Evolutionary conservation across 2,888 invertebrate species (phyloP), one percentile per base, ranked within the genome.

Genomic region (Hoplodrina blanda): DNA sequence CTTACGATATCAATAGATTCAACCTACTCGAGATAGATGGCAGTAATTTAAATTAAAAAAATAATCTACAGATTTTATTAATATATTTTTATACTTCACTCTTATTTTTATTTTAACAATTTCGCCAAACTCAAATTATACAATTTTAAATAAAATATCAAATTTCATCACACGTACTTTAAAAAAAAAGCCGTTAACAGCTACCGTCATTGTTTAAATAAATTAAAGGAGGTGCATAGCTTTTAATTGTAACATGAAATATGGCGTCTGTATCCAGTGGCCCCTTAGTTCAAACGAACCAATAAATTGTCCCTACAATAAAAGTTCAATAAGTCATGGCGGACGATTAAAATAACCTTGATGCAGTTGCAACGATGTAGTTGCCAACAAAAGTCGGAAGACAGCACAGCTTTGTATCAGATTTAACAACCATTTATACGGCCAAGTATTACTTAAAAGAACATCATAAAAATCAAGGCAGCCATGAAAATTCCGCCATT

Each of bases 331-430:
- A 87, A 76, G 80, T 73, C 69, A 79, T 76, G 85, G 68, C 80
- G 79, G 76, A 77, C 83, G 91, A 92, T 92, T 88, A 90, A 92
- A 93, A 92, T 92, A 93, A 90, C 93, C 92, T 92, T 92, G 90
- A 81, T 87, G 88, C 82, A 84, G 78, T 85, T 85, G 87, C 90
- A 88, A 83, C 85, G 83, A 78, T 87, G 83, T 89, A 88, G 89
- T 91, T 91, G 92, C 90, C 92, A 91, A 90, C 76, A 87, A 83
- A 78, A 87, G 88, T 75, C 86, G 84, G 77, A 80, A 86, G 85
- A 80, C 74, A 73, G 62, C 70, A 79, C 82, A 82, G 82, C 70
- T 66, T 71, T 72, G 68, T 76, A 69, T 76, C 65, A 78, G 72
- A 78, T 75, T 74, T 72, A 73, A 70, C 68, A 78, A 15, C 56